Evolutionary conservation across 2,797 vertebrate species (phyloP).

Genomic region (Sebastes trivittatus): DNA sequence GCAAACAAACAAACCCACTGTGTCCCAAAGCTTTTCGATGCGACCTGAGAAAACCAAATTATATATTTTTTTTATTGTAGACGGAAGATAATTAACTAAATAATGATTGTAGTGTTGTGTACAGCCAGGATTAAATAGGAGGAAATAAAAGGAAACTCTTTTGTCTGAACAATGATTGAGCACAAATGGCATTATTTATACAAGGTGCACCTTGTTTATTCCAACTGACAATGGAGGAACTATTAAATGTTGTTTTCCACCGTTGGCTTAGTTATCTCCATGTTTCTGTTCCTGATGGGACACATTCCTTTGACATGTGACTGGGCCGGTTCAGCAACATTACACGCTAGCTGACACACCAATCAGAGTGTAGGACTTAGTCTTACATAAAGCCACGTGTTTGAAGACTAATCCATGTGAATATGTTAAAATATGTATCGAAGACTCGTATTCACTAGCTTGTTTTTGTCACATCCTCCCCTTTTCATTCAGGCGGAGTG

Average conservation of each 20-base stretch:
- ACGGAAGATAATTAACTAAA: neutral
- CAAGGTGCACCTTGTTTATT: neutral
- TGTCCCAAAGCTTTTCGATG: neutral
- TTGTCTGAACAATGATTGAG: neutral
- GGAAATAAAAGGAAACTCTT: neutral
- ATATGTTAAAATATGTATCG: neutral
- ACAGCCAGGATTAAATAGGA: neutral
- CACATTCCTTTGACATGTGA: conserved; percentile 22
- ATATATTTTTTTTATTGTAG: neutral
- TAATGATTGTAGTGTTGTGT: neutral
- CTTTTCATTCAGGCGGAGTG: conserved; percentile 72
- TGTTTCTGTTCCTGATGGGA: neutral
- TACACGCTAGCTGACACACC: neutral
- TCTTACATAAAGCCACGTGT: neutral
- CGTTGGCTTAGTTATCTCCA: neutral
- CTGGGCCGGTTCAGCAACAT: conserved; percentile 44
- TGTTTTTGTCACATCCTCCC: neutral
- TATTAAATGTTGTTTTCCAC: conserved; percentile 12
- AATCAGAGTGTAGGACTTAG: no score
- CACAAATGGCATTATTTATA: neutral
- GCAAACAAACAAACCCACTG: neutral
- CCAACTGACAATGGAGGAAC: neutral
- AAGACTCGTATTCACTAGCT: neutral
- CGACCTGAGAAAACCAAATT: neutral
- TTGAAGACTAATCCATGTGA: neutral